Conservation (phyloP, 2,888 invertebrate genomes). For the Drosophila colorata region DNA sequence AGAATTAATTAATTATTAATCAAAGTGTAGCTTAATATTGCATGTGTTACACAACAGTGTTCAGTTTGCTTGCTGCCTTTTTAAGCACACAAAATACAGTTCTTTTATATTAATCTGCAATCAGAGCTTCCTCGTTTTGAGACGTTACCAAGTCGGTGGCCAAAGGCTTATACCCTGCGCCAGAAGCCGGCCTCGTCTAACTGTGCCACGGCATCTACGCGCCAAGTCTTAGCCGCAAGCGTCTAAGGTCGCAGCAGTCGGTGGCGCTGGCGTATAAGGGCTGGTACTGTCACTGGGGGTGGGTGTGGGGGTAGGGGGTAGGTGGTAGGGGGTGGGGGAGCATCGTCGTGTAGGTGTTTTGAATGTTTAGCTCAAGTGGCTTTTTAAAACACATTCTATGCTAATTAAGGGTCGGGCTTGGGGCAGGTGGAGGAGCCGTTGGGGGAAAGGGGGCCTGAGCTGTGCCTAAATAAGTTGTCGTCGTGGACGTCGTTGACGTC, state of each 20-base stretch:
- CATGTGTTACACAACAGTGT: too few species aligned
- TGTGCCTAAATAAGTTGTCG: slow-evolving; percentile 73
- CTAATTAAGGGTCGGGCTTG: slow-evolving; percentile 70
- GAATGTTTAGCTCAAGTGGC: slow-evolving; percentile 81
- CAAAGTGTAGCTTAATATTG: too few species aligned
- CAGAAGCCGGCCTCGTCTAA: slow-evolving; percentile 29
- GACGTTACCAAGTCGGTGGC: slow-evolving; percentile 3
- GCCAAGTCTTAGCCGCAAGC: slow-evolving; percentile 62
- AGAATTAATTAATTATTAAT: too few species aligned
- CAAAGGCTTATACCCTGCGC: slow-evolving; percentile 4
- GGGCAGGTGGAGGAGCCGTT: slow-evolving; percentile 11
- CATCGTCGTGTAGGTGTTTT: slow-evolving; percentile 70
- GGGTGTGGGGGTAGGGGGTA: background rate
- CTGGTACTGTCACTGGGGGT: too few species aligned
- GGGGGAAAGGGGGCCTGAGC: background rate
- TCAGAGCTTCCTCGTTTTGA: too few species aligned
- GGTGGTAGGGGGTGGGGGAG: background rate
- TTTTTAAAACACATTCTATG: slow-evolving; percentile 81
- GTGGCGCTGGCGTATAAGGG: background rate
- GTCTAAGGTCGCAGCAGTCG: slow-evolving; percentile 68
- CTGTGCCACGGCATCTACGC: slow-evolving; percentile 51
- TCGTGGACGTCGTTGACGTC: slow-evolving; percentile 52
- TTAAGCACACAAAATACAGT: too few species aligned
- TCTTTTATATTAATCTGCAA: too few species aligned
- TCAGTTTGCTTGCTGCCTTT: too few species aligned